phyloP scores from a whole-genome alignment of 2,888 invertebrate species.

The Slavum lentiscoides region DNA sequence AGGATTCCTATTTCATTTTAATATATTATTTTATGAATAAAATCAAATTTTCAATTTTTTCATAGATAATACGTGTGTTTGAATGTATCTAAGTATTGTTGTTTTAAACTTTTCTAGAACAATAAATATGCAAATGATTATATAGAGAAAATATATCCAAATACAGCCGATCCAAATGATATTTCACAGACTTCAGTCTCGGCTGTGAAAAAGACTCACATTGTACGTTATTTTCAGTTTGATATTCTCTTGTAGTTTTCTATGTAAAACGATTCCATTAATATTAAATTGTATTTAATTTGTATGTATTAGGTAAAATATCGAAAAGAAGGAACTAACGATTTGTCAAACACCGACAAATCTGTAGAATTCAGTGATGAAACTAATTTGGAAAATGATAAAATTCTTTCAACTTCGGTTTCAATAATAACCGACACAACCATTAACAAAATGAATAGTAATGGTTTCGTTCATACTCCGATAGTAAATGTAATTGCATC shows the following conservation, averaged over 20 bases:
- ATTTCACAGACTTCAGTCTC: background rate
- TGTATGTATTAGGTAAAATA: too few species aligned
- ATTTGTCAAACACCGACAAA: background rate
- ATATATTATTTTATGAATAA: background rate
- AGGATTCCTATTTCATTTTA: too few species aligned
- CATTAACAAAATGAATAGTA: background rate
- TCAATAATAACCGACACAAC: background rate
- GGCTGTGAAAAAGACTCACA: conserved; percentile 19
- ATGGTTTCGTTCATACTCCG: background rate
- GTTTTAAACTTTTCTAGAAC: conserved; percentile 9
- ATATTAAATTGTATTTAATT: background rate
- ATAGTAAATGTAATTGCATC: background rate
- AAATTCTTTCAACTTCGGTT: background rate
- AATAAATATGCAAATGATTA: conserved; percentile 17
- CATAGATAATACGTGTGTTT: background rate
- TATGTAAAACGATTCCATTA: background rate
- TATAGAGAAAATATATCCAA: too few species aligned
- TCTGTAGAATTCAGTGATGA: background rate
- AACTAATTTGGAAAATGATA: background rate
- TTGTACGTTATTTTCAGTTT: background rate
- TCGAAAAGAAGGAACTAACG: too few species aligned
- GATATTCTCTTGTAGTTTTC: background rate
- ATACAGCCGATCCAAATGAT: background rate
- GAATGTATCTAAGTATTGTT: background rate
- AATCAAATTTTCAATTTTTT: background rate